Evolutionary conservation across 2,797 vertebrate species (phyloP).

Genomic region (Sciurus vulgaris): DNA sequence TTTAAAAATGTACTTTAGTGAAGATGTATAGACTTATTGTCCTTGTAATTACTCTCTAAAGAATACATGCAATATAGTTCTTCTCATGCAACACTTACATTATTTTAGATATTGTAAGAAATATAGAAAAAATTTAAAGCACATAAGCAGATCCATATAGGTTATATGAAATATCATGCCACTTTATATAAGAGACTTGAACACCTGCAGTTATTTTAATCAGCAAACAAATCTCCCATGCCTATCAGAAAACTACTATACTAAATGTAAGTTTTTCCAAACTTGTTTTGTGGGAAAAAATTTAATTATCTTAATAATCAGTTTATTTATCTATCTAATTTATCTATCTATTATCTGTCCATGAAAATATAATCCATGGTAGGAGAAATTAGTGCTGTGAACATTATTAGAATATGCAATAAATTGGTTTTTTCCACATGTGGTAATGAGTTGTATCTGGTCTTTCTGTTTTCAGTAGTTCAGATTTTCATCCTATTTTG

Average conservation of each 20-base stretch:
- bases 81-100: not conserved
- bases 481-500: not conserved
- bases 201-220: not conserved
- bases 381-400: not conserved
- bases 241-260: not conserved
- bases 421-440: not conserved
- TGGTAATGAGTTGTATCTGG: not conserved
- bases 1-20: not conserved
- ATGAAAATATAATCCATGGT: not conserved
- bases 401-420: not conserved
- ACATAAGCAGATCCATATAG: not conserved
- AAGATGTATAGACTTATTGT: not conserved
- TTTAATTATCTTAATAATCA: not conserved
- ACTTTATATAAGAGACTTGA: not conserved
- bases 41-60: not conserved
- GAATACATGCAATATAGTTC: not conserved
- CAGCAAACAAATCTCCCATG: too few relatives aligned
- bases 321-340: not conserved
- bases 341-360: not conserved
- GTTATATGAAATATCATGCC: not conserved
- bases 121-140: not conserved
- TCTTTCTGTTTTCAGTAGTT: not conserved
- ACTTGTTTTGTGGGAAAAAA: not conserved
- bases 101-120: not conserved
- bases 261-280: not conserved